Evolutionary conservation across 2,113 vertebrate species (phyloP), one percentile per base, ranked within the genome.

Genomic region (Oreocharis arfaki): DNA sequence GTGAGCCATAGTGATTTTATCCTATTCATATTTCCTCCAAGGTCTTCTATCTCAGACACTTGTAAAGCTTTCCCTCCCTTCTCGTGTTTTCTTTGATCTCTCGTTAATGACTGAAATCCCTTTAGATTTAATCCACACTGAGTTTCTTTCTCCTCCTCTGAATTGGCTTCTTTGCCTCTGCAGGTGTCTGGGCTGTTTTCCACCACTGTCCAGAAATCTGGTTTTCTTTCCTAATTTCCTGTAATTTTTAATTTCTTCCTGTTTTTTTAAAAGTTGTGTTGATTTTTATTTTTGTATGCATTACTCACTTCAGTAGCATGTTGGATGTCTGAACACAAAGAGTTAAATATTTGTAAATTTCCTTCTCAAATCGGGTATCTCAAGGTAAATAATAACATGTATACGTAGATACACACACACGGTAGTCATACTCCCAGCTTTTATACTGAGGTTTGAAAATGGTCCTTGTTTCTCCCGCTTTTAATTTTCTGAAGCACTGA

Each of bases 71-170:
- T 95, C 95, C 95, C 98, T 98, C 98, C 98, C 96, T 93, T 97
- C 73, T 92, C 70, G 75, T 95, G 92, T 96, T 97, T 79, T 87
- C 97, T 98, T 98, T 98, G 98, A 98, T 98, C 97, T 97, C 83
- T 96, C 73, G 52, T 97, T 98, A 98, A 97, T 98, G 96, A 95
- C 97, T 97, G 96, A 96, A 93, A 96, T 92, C 96, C 49, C 83
- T 90, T 94, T 77, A 90, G 83, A 7, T 93, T 97, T 97, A 96
- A 96, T 97, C 93, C 84, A 17, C 49, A 74, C 73, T 2, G 7
- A 90, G 92, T 96, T 97, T 96, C 87, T 98, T 97, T 97, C 92
- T 97, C 93, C 88, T 97, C 84, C 92, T 92, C 93, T 77, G 30
- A 73, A 4, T 84, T 89, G 94, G 61, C 71, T 95, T 92, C 68